phyloP scores from a whole-genome alignment of 2,888 invertebrate species.

The Drepana falcataria region DNA sequence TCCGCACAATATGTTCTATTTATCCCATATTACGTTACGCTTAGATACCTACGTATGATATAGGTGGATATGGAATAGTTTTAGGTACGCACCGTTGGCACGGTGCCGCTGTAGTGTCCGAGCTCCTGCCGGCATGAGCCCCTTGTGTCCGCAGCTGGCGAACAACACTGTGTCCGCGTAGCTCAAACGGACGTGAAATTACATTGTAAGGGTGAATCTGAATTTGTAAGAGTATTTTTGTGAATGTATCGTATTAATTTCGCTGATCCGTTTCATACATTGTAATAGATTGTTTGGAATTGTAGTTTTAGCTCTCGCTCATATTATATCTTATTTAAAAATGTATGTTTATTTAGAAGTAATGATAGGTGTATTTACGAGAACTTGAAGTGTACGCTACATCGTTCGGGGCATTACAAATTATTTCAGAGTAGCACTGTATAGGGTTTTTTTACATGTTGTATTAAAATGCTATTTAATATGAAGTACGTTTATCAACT shows the following conservation, averaged over 20 bases:
- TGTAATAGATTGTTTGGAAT: conserved; percentile 44
- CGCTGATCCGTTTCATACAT: conserved; percentile 48
- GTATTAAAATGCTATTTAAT: not conserved
- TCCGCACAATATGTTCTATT: conserved; percentile 13
- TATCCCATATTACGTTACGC: conserved; percentile 34
- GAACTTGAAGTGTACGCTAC: not conserved
- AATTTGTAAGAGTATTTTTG: conserved; percentile 62
- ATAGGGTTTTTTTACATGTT: not conserved
- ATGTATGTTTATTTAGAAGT: conserved; percentile 5
- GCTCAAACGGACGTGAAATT: conserved; percentile 61
- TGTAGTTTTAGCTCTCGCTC: conserved; percentile 9
- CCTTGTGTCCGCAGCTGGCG: conserved; percentile 16
- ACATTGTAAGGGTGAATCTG: conserved; percentile 61
- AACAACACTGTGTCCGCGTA: conserved; percentile 25
- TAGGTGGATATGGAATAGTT: conserved; percentile 59
- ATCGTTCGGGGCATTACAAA: not conserved
- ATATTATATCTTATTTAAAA: conserved; percentile 10
- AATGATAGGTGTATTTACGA: conserved; percentile 1
- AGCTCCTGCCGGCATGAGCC: not conserved
- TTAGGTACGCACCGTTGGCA: conserved; percentile 37
- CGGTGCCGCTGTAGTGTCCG: conserved; percentile 13
- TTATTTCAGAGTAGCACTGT: not conserved
- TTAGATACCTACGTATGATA: conserved; percentile 54
- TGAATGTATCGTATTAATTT: conserved; percentile 54
- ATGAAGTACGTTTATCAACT: conserved; percentile 20